These are phyloP conservation scores for Falco rusticolus DNA, from an alignment of 2,797 vertebrate genomes.

Conservation along the genomic window DNA sequence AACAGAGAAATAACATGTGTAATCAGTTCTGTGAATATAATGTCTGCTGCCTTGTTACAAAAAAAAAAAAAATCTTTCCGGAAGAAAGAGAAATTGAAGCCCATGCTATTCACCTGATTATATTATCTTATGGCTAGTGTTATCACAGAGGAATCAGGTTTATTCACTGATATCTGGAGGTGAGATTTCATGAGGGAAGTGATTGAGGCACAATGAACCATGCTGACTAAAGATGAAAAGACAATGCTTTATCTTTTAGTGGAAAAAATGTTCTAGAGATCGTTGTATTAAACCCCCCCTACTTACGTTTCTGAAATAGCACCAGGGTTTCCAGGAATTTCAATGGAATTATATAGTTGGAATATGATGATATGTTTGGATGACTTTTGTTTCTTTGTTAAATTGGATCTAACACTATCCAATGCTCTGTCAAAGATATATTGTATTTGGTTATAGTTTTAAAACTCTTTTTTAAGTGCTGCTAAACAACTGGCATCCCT, in stretches of 20 bases:
- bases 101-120: background rate
- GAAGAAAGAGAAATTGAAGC: background rate
- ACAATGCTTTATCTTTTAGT: background rate
- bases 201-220: background rate
- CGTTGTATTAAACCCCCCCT: background rate
- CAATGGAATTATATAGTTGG: background rate
- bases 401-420: background rate
- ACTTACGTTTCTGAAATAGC: background rate
- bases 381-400: background rate
- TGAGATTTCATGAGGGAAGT: background rate
- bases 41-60: background rate
- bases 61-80: background rate
- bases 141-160: background rate
- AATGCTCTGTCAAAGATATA: background rate
- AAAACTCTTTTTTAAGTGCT: background rate
- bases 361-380: background rate
- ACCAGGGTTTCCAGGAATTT: background rate
- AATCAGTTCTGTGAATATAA: background rate
- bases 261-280: background rate
- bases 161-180: background rate
- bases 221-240: background rate
- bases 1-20: background rate
- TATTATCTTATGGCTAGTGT: background rate
- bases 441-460: background rate
- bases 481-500: background rate